Conservation (phyloP, 2,888 invertebrate species). For the Zootermopsis nevadensis region DNA sequence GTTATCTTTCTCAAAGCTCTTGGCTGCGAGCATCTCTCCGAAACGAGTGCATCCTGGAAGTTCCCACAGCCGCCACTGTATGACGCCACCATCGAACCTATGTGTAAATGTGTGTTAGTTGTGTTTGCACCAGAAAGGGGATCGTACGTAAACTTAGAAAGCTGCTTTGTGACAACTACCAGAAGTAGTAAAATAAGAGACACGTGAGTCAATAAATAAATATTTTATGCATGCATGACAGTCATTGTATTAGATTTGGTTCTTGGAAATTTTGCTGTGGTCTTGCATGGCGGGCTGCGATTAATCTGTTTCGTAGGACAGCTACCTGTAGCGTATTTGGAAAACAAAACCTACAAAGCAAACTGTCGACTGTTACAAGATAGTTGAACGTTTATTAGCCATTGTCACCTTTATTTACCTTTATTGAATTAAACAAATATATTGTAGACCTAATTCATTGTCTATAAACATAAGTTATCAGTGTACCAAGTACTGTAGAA, state of each 20-base stretch:
- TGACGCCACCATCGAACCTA: not conserved
- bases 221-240: not conserved
- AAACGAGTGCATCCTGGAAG: not conserved
- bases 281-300: not conserved
- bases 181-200: not conserved
- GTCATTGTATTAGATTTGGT: not conserved
- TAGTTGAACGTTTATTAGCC: no score
- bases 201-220: conserved; percentile 13
- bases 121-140: conserved; percentile 10
- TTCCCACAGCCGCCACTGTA: not conserved
- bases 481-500: no score
- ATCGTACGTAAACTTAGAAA: not conserved
- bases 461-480: no score
- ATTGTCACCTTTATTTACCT: no score
- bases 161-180: not conserved
- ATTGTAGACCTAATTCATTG: no score
- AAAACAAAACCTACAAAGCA: no score
- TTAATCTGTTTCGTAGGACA: not conserved
- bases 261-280: not conserved
- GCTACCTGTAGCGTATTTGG: not conserved
- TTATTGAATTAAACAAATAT: no score
- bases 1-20: not conserved
- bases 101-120: conserved; percentile 8
- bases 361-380: no score
- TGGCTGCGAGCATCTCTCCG: not conserved